Percentiles rank a stretch among this genome's conserved stretches.
Evolutionary conservation across 2,113 vertebrate genomes (phyloP).

Genomic region (Tachycineta bicolor): DNA sequence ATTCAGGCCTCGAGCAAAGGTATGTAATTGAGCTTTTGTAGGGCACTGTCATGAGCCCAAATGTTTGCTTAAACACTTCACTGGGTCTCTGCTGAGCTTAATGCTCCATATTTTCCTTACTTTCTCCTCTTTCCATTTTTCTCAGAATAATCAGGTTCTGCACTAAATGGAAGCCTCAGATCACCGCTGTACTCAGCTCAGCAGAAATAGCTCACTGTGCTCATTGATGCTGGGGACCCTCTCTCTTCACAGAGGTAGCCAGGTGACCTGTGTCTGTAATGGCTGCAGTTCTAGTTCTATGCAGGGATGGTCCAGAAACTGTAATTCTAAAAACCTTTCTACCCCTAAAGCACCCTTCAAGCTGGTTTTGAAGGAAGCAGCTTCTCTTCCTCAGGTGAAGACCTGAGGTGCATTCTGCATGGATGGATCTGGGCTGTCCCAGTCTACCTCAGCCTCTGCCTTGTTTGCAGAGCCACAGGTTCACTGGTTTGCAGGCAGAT

Average conservation of each 20-base stretch:
- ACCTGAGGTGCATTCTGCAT: neutral
- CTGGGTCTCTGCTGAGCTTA: neutral
- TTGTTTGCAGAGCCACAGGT: neutral
- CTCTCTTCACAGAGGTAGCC: neutral
- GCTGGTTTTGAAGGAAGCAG: neutral
- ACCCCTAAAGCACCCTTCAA: neutral
- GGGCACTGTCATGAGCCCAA: accelerated
- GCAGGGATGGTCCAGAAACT: neutral
- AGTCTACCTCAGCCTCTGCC: neutral
- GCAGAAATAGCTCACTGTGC: neutral
- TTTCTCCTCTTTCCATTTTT: neutral
- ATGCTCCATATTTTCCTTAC: neutral
- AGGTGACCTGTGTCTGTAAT: neutral
- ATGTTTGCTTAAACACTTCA: neutral
- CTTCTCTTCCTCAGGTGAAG: neutral
- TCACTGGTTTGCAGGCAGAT: neutral
- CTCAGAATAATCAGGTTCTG: neutral
- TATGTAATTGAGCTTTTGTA: neutral
- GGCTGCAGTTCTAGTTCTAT: neutral
- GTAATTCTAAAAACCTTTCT: neutral
- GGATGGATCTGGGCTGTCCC: neutral
- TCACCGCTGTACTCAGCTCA: neutral
- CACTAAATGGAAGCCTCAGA: neutral
- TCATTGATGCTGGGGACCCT: neutral
- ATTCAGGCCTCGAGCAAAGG: neutral